These are phyloP conservation scores for Drosophila robusta DNA, from an alignment of 2,888 invertebrate species.

Conservation along the genomic window DNA sequence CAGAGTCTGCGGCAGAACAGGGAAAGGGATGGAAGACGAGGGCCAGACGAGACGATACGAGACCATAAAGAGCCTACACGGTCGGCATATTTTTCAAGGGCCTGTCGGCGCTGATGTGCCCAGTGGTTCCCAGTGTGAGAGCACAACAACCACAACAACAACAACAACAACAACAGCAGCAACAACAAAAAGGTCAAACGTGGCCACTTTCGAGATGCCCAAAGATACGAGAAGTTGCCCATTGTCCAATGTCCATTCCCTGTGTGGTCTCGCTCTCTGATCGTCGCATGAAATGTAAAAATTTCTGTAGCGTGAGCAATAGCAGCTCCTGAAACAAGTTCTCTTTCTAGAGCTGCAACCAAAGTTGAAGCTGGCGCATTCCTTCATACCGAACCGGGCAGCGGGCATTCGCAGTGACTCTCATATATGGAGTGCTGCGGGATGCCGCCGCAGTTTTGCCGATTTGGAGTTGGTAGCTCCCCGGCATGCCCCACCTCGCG, in stretches of 20 bases:
- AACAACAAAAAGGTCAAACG: constrained; percentile 74
- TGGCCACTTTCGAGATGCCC: constrained; percentile 73
- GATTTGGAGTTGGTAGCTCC: constrained; percentile 39
- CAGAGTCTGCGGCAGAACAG: constrained; percentile 8
- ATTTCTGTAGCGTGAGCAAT: constrained; percentile 57
- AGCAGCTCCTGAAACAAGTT: constrained; percentile 73
- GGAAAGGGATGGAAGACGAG: constrained; percentile 15
- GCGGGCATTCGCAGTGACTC: constrained; percentile 63
- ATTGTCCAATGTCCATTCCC: constrained; percentile 50
- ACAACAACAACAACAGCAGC: constrained; percentile 17
- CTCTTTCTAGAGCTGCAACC: constrained; percentile 46
- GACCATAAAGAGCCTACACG: constrained; percentile 68
- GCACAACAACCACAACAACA: constrained; percentile 11
- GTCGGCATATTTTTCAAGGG: constrained; percentile 69
- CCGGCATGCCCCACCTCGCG: not conserved
- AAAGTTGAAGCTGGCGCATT: constrained; percentile 48
- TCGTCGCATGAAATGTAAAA: constrained; percentile 57
- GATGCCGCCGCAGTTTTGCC: constrained; percentile 64
- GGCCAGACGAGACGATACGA: constrained; percentile 38
- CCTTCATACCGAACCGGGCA: constrained; percentile 49
- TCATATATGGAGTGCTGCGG: constrained; percentile 71
- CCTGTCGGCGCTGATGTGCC: constrained; percentile 48
- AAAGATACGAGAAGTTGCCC: constrained; percentile 47
- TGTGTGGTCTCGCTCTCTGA: constrained; percentile 55
- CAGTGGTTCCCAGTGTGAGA: constrained; percentile 49